Percentiles rank a stretch among this genome's conserved stretches.
These are phyloP conservation scores for Datnioides undecimradiatus DNA, from an alignment of 2,113 vertebrate genomes.

Conservation along the genomic window DNA sequence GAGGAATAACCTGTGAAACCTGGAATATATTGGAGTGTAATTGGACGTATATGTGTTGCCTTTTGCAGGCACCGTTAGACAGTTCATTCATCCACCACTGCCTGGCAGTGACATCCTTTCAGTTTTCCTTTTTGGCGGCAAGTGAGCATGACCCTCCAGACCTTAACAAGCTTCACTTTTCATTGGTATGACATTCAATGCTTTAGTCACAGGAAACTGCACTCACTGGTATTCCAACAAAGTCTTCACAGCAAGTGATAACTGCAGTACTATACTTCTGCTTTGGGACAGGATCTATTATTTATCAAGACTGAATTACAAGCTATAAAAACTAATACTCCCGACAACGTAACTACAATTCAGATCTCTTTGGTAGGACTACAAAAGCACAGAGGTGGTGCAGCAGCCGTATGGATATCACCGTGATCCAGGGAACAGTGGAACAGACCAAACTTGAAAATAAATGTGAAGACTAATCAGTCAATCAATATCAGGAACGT, in stretches of 20 bases:
- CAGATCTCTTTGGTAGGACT: too few species aligned
- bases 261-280: not conserved
- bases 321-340: too few species aligned
- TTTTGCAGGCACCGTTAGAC: not conserved
- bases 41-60: not conserved
- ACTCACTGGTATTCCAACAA: not conserved
- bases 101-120: not conserved
- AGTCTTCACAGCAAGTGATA: not conserved
- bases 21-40: not conserved
- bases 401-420: too few species aligned
- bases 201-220: not conserved
- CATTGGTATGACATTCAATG: not conserved
- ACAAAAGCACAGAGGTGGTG: too few species aligned
- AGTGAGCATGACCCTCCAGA: not conserved
- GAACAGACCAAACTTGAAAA: too few species aligned
- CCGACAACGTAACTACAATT: too few species aligned
- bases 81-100: not conserved
- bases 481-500: too few species aligned
- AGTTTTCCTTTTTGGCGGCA: not conserved
- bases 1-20: conserved; percentile 6
- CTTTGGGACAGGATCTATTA: not conserved
- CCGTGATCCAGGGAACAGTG: too few species aligned
- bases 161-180: not conserved
- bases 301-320: too few species aligned
- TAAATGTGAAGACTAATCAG: too few species aligned